Base-by-base conservation (phyloP, 2,113 vertebrate genomes). In the Anguilla rostrata region DNA sequence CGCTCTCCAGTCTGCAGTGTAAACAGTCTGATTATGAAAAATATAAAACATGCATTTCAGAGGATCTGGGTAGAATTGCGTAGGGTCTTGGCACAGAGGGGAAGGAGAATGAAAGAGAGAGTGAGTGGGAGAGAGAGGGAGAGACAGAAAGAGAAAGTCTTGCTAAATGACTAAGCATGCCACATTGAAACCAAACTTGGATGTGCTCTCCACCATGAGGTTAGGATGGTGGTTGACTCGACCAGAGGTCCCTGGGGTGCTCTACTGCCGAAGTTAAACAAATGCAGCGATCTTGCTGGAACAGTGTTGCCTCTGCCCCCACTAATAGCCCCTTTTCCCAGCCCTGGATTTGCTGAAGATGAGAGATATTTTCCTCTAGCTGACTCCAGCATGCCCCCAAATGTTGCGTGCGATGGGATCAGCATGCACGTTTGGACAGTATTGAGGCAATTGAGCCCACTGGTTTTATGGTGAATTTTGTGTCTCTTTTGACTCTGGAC, bases 111-210 rank as follows among this genome's bases (percentile, higher is more conserved):
- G 56, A 60, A 39, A 39, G 81, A 78, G 60, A 49, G 63, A 34
- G 34, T 34, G 34, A 34, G 34, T 34, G 34, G 34, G 34, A 34
- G 34, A 34, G 34, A 34, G 34, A 20, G 71, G n/a, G 49, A 80
- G 39, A 86, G 40, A 83, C 7, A 29, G 84, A 81, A 57, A 16
- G 34, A 86, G 83, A 84, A 56, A 43, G 79, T 82, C 49, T 85
- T 86, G 22, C 86, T 88, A 43, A 87, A 86, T 84, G 39, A 71
- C 79, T 83, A 57, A 85, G 49, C 60, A 66, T 78, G 83, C 88
- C 84, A 89, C 82, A 90, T 34, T 85, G 26, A 80, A 71, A 89
- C 89, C 87, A 88, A 60, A 63, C 71, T 91, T 88, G 83, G 86
- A 87, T 71, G 82, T 57, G 81, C 85, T 85, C 82, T 39, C 29